Evolutionary conservation across 2,888 invertebrate species (phyloP).

Genomic region (Trissolcus japonicus): DNA sequence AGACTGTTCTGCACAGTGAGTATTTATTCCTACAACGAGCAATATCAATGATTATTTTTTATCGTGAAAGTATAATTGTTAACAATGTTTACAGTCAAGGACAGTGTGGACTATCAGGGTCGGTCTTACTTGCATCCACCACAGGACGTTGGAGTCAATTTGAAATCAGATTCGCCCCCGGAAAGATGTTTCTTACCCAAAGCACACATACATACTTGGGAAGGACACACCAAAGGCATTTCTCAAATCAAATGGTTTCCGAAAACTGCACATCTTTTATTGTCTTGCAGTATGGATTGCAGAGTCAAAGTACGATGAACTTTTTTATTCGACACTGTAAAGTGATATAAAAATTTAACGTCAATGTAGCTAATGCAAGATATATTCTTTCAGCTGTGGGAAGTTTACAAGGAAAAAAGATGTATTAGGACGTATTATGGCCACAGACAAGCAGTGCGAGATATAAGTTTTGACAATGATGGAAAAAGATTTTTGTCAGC

Average conservation of each 20-base stretch:
- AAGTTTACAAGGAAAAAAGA: constrained; percentile 95
- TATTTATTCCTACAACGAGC: not conserved
- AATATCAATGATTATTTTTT: not conserved
- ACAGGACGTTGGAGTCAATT: constrained; percentile 92
- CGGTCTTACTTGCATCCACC: constrained; percentile 95
- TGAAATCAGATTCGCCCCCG: constrained; percentile 91
- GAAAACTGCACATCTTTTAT: constrained; percentile 92
- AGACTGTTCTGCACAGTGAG: constrained; percentile 88
- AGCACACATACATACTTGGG: constrained; percentile 96
- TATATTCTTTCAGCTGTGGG: constrained; percentile 86
- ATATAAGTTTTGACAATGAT: constrained; percentile 95
- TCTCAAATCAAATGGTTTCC: constrained; percentile 97
- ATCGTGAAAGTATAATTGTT: constrained; percentile 5
- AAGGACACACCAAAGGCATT: constrained; percentile 97
- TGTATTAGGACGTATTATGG: constrained; percentile 97
- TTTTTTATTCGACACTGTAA: constrained; percentile 1
- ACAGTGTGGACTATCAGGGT: constrained; percentile 96
- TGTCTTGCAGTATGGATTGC: constrained; percentile 98
- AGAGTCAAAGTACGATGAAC: constrained; percentile 84
- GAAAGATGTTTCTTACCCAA: constrained; percentile 97
- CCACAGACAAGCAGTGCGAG: constrained; percentile 97
- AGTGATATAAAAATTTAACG: not conserved
- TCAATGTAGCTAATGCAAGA: not conserved
- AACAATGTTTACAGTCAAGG: constrained; percentile 83
- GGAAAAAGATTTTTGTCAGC: constrained; percentile 96